Conservation (phyloP, 2,797 vertebrate genomes). For the Hemibagrus guttatus region DNA sequence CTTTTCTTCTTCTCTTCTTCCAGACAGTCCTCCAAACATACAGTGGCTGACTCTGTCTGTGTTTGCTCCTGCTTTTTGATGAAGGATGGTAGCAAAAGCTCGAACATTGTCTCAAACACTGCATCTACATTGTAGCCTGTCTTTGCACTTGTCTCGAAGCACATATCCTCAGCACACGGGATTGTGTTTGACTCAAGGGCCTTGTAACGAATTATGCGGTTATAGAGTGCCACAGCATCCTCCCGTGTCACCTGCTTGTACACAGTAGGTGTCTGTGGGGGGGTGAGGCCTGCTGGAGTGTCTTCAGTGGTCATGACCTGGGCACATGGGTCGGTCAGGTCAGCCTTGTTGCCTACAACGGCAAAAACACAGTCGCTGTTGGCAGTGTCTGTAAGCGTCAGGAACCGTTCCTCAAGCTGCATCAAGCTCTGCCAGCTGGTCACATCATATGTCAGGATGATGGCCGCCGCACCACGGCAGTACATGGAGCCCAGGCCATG, state of each 20-base stretch:
- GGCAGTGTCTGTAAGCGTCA: constrained; percentile 90
- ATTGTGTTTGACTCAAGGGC: constrained; percentile 81
- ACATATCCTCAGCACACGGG: constrained; percentile 87
- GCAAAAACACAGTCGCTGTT: constrained; percentile 89
- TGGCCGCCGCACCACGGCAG: constrained; percentile 87
- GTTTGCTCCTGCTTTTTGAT: constrained; percentile 78
- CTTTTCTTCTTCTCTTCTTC: constrained; percentile 67
- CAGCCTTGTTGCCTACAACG: constrained; percentile 93
- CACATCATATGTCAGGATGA: constrained; percentile 93
- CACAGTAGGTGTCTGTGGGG: constrained; percentile 39
- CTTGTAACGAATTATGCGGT: constrained; percentile 85
- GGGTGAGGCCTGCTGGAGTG: constrained; percentile 35
- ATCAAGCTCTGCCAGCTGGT: constrained; percentile 87
- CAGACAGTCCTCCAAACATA: constrained; percentile 80
- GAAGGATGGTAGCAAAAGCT: constrained; percentile 86
- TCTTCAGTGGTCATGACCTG: constrained; percentile 45
- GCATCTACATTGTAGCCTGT: constrained; percentile 90
- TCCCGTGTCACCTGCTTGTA: constrained; percentile 82
- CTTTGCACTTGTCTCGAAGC: constrained; percentile 96
- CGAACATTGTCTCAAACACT: constrained; percentile 91
- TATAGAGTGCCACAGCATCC: constrained; percentile 85
- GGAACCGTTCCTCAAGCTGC: constrained; percentile 93
- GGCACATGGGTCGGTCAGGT: constrained; percentile 78
- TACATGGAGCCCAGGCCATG: constrained; percentile 97
- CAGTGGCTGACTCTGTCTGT: constrained; percentile 70